Conservation (phyloP, 2,113 vertebrate genomes). For the Zingel zingel region DNA sequence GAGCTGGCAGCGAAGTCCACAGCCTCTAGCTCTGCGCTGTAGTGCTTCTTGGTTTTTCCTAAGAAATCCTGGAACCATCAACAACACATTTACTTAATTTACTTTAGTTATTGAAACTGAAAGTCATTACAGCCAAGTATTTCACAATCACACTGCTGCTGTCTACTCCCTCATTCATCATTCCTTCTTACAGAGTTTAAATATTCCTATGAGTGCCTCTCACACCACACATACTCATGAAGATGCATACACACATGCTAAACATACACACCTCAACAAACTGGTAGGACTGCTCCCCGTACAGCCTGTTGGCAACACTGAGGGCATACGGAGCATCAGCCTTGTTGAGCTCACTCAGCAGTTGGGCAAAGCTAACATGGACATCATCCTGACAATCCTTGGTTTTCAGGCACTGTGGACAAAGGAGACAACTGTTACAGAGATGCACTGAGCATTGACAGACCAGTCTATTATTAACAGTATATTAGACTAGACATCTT, state of each 20-base stretch:
- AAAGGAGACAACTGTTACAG: slow-evolving; percentile 19
- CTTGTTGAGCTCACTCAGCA: slow-evolving; percentile 87
- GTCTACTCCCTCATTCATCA: neutral
- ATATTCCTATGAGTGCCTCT: neutral
- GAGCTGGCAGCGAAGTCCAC: slow-evolving; percentile 71
- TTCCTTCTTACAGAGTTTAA: neutral
- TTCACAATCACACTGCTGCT: neutral
- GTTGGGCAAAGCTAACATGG: slow-evolving; percentile 83
- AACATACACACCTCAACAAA: slow-evolving; percentile 86
- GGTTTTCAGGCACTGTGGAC: slow-evolving; percentile 72
- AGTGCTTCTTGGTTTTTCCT: slow-evolving; percentile 70
- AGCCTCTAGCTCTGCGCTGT: slow-evolving; percentile 79
- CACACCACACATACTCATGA: neutral
- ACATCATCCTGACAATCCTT: slow-evolving; percentile 64
- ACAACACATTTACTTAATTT: neutral
- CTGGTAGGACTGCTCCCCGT: slow-evolving; percentile 88
- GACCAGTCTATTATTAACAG: neutral
- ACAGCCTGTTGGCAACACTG: slow-evolving; percentile 90
- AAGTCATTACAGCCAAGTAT: neutral
- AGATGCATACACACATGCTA: neutral
- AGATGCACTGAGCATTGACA: neutral
- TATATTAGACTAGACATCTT: neutral
- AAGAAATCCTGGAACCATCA: slow-evolving; percentile 77
- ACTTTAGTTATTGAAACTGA: neutral
- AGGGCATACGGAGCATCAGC: slow-evolving; percentile 83